phyloP scores from a whole-genome alignment of 2,797 vertebrate genomes.

The Neomorphus geoffroyi region DNA sequence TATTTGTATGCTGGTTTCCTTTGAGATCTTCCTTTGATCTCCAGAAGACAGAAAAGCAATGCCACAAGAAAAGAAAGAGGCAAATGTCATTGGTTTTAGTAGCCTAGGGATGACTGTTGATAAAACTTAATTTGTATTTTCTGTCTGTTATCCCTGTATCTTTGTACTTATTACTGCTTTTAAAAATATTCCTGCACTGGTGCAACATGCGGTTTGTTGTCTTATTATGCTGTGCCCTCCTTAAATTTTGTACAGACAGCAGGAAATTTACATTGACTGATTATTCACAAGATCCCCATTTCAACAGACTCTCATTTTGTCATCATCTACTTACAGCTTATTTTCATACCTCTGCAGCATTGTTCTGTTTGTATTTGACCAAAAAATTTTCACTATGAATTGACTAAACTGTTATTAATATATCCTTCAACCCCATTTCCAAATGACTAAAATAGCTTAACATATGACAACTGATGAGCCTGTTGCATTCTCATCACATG shows the following conservation, averaged over 20 bases:
- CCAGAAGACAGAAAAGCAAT: neutral
- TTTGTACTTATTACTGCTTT: neutral
- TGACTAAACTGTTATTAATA: neutral
- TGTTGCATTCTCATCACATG: neutral
- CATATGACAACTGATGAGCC: neutral
- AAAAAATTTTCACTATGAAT: neutral
- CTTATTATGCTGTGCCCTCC: neutral
- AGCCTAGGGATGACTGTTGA: neutral
- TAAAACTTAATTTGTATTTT: neutral
- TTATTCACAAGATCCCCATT: neutral
- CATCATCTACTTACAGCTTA: neutral
- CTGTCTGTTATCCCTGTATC: neutral
- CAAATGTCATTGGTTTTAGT: neutral
- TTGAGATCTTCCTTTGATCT: too few relatives aligned
- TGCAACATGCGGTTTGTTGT: neutral
- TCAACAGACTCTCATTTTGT: neutral
- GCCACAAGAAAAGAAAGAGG: neutral
- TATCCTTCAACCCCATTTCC: neutral
- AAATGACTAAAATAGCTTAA: neutral
- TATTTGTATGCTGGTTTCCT: neutral
- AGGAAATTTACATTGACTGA: neutral
- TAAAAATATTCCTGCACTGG: neutral
- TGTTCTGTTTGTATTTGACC: neutral
- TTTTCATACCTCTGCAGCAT: neutral
- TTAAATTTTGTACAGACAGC: neutral